Evolutionary conservation across 37 sponge, comb jelly and placozoan species (phyloP), one percentile per base, ranked within the genome.

Genomic region (Axinella damicornis): DNA sequence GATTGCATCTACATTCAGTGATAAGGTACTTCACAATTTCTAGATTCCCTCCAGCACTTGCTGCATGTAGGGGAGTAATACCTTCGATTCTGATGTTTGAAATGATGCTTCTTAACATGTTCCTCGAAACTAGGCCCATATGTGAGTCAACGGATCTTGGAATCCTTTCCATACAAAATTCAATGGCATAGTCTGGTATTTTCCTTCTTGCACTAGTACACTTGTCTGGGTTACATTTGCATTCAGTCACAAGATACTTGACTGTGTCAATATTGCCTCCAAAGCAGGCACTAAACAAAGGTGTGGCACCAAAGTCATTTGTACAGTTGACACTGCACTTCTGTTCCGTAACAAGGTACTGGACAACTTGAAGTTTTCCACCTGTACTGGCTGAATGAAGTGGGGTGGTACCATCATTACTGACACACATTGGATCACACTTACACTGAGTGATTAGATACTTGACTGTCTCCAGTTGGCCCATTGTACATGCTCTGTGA

Each of bases 1-100:
- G 67, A 39, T 75, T 75, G 64, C 84, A 84, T 4, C 6, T 21
- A n/a, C 53, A 36, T 35, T 74, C 76, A 21, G 52, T 31, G 35
- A 84, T 34, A 28, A 84, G 65, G 67, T 54, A 84, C 5, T 71
- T 35, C 6, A 66, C 84, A 0, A 75, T 37, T 9, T 65, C 76
- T 18, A 33, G 31, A 39, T 84, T 75, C 1, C 84, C 84, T 5
- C 66, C 55, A 13, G 21, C 67, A 25, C 68, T 56, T 0, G 84
- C 84, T 36, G 67, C 74, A 52, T 84, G 84, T 55, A 84, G 66
- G 21, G 84, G 84, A 9, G 46, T 46, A 9, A 46, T 15, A 76
- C 69, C 53, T 37, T 67, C 20, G 58, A 46, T 46, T n/a, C n/a
- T n/a, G n/a, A 9, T 46, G 9, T 46, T 46, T 46, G 46, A 12